Evolutionary conservation across 2,888 invertebrate genomes (phyloP), one percentile per base, ranked within the genome.

Genomic region (Leptogaster cylindrica): DNA sequence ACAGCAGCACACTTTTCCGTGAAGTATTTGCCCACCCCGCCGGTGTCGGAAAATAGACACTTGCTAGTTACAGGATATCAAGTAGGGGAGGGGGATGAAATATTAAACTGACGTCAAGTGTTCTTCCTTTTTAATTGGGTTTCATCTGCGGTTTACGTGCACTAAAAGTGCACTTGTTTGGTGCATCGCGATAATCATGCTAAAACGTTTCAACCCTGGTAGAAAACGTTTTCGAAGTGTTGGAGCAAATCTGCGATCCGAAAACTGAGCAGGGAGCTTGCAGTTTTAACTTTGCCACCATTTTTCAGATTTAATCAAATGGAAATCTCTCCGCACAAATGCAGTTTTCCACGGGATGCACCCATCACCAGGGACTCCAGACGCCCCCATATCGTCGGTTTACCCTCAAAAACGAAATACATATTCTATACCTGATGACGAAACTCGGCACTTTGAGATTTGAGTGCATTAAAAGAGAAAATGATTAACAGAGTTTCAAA

Each of bases 221-320:
- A 44, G 44, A 28, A 28, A 61, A 61, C 44, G 61, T 61, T 61
- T 44, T 28, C 61, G 27, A 61, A 39, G 39, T 55, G 55, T 55
- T 55, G 39, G 18, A 39, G 52, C 8, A 52, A 52, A 52, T 52
- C 36, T 23, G 36, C n/a, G 12, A 20, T 55, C 36, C 14, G 6
- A 18, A n/a, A 39, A 18, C 41, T 28, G 44, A 61, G 41, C 27
- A 61, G 51, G 12, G 44, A 61, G 41, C 27, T 44, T 27, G 12
- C 44, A 44, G 61, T 28, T 44, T 61, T 61, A 41, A 61, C 61
- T 61, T 44, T 44, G 12, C 12, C 25, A 44, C 28, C 61, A 25
- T 61, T 61, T 61, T 61, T 61, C 61, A 61, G 27, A 61, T 44
- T 61, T 61, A 61, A 61, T 61, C 61, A 61, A 39, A 61, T 61